Conservation (phyloP, 2,888 invertebrate genomes). For the Apantesis nais region DNA sequence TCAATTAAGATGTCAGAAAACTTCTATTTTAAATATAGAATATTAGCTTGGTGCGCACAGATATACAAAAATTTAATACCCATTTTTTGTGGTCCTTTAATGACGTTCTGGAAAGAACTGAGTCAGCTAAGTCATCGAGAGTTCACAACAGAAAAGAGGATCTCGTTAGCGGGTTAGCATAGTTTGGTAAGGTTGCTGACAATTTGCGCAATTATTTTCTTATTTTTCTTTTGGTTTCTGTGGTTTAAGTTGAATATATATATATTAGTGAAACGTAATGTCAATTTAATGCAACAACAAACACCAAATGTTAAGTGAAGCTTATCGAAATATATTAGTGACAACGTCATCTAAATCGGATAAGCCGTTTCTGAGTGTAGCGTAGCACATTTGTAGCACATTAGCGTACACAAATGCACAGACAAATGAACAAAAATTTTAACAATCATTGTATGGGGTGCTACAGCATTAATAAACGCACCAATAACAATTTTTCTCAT, state of each 20-base stretch:
- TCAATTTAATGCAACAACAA: no score
- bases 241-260: not conserved
- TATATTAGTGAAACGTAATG: no score
- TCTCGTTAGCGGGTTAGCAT: not conserved
- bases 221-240: not conserved
- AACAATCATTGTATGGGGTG: no score
- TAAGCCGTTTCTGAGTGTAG: no score
- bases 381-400: no score
- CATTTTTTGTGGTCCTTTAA: not conserved
- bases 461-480: no score
- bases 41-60: not conserved
- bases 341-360: no score
- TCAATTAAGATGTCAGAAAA: not conserved
- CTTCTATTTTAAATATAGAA: not conserved
- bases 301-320: no score
- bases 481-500: no score
- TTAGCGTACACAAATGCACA: no score
- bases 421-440: no score
- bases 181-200: not conserved
- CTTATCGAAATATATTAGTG: no score
- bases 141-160: not conserved
- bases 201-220: constrained; percentile 1
- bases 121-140: not conserved
- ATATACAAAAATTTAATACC: not conserved
- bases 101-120: not conserved